Base-by-base conservation (phyloP, 2,888 invertebrate genomes). In the Penaeus monodon region DNA sequence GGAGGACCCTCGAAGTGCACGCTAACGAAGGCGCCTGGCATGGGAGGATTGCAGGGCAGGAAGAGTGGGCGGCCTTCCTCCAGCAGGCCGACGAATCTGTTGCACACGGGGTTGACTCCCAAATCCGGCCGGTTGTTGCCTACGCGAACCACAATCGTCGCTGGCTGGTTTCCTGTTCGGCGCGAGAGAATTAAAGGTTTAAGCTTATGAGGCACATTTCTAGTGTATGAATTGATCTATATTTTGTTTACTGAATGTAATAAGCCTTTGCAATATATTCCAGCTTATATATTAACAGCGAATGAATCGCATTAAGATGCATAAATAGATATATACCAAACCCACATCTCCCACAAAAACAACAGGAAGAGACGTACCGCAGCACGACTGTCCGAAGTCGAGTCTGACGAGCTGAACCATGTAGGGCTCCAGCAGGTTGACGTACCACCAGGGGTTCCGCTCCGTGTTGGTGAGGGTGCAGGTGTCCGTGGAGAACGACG, bases 11-110 rank as follows among this genome's bases (percentile, higher is more conserved):
- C 97, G 86, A 98, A 92, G 92, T 97, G 97, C 0, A 98, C 97
- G 91, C 97, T 97, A 89, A 98, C 97, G 92, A 98, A 98, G 17
- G 98, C 98, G 0, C 97, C 97, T 0, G 97, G 97, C 97, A 97
- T 97, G 0, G 97, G 97, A 1, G 97, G 97, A 93, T 97, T 97
- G 93, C 98, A 98, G 0, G 98, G 97, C 81, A 98, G 93, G 93
- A 97, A 98, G 12, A 98, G 93, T 0, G 98, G 97, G 91, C 97
- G 96, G 0, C 97, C 97, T 92, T 97, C 97, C 92, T 97, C 96
- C 22, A 97, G 93, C 29, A 88, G 38, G 22, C 89, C 89, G 12
- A 95, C 96, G 93, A 96, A 98, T 8, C 96, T 94, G 93, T 97
- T 98, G 93, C 98, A 98, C 91, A 98, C 95, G 0, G 97, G 97